phyloP scores from a whole-genome alignment of 1,140 invertebrate species.

The Tetragnatha versicolor region DNA sequence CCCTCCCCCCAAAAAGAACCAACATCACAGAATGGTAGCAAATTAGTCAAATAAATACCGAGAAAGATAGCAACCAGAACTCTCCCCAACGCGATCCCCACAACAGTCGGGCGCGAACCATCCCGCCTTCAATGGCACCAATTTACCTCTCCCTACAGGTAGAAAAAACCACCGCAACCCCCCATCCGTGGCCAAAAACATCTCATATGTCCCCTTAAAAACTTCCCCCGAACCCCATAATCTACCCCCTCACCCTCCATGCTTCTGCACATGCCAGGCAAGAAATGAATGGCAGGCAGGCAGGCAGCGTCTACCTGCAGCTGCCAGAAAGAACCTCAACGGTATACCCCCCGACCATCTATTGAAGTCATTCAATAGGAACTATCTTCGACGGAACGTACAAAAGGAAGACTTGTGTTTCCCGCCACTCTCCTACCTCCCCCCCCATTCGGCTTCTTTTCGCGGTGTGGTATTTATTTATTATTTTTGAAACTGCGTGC shows the following conservation, averaged over 20 bases:
- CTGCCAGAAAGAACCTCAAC: background rate
- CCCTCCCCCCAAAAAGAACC: no score
- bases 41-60: no score
- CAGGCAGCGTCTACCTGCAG: no score
- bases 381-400: conserved; percentile 39
- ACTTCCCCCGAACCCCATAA: background rate
- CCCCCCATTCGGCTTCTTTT: background rate
- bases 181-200: background rate
- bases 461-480: no score
- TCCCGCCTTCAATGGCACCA: background rate
- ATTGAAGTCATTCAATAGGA: conserved; percentile 50
- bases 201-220: background rate
- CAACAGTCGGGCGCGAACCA: no score
- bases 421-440: background rate
- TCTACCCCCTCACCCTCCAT: conserved; percentile 8
- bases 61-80: no score
- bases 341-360: background rate
- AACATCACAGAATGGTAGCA: no score
- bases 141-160: background rate
- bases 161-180: background rate
- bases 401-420: conserved; percentile 40
- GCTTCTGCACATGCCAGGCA: conserved; percentile 17
- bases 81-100: no score
- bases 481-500: background rate
- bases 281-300: background rate